Conservation (phyloP, 2,113 vertebrate genomes). For the Equus quagga region DNA sequence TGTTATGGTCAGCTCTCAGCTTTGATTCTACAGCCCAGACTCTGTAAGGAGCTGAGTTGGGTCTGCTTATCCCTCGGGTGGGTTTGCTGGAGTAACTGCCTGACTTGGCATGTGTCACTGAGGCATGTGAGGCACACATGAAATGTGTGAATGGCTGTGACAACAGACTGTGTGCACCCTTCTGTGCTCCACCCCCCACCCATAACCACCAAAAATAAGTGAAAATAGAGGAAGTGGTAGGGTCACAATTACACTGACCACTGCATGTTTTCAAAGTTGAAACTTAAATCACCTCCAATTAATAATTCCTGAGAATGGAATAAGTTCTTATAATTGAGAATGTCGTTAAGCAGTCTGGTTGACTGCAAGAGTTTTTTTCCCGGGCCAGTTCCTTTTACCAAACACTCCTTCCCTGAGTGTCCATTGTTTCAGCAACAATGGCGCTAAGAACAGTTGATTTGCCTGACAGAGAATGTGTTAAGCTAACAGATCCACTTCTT, state of each 20-base stretch:
- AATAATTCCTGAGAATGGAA: slow-evolving; percentile 71
- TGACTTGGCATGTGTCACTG: slow-evolving; percentile 1
- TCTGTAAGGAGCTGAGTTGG: background rate
- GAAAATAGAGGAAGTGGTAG: background rate
- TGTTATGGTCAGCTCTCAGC: background rate
- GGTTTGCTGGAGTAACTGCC: background rate
- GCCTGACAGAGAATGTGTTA: slow-evolving; percentile 89
- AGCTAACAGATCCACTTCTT: slow-evolving; percentile 88
- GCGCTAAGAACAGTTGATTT: slow-evolving; percentile 87
- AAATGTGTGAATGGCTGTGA: background rate
- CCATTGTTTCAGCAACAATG: slow-evolving; percentile 88
- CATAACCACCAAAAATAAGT: background rate
- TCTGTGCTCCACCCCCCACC: background rate
- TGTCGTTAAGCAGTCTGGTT: slow-evolving; percentile 84
- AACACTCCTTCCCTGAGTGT: slow-evolving; percentile 85
- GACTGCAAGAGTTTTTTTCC: slow-evolving; percentile 82
- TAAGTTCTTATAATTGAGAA: slow-evolving; percentile 82
- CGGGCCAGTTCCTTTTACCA: slow-evolving; percentile 86
- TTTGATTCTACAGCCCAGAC: background rate
- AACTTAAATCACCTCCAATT: slow-evolving; percentile 61
- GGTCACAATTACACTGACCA: background rate
- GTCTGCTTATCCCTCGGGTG: background rate
- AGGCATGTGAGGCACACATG: background rate
- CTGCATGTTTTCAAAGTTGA: background rate
- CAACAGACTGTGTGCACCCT: background rate